Evolutionary conservation across 2,797 vertebrate genomes (phyloP).

Genomic region (Acomys russatus): DNA sequence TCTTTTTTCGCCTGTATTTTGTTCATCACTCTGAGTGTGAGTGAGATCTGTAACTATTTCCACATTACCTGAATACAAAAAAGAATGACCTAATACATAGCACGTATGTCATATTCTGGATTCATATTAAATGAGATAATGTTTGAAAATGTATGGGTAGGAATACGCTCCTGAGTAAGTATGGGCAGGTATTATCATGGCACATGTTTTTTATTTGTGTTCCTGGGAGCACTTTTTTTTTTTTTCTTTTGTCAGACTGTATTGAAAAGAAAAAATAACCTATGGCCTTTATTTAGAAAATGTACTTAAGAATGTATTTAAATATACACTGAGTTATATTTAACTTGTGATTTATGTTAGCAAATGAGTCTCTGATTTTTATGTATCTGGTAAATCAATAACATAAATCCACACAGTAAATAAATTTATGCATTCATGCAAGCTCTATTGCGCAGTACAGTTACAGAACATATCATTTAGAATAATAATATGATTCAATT

Average conservation of each 20-base stretch:
- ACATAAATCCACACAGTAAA: slow-evolving; percentile 20
- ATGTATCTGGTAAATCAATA: slow-evolving; percentile 20
- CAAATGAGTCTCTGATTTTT: background rate
- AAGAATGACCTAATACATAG: background rate
- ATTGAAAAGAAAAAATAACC: background rate
- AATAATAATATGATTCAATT: slow-evolving; percentile 27
- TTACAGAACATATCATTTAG: slow-evolving; percentile 20
- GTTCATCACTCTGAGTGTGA: background rate
- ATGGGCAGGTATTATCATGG: background rate
- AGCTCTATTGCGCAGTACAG: background rate
- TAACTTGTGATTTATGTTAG: slow-evolving; percentile 7
- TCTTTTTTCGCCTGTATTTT: background rate
- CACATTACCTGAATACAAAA: background rate
- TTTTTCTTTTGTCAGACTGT: slow-evolving; percentile 1
- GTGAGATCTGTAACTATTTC: background rate
- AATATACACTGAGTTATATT: background rate
- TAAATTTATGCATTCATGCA: slow-evolving; percentile 14
- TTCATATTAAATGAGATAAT: background rate
- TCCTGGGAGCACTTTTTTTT: background rate
- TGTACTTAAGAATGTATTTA: slow-evolving; percentile 8
- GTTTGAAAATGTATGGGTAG: background rate
- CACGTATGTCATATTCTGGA: background rate
- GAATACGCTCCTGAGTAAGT: background rate
- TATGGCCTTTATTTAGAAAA: slow-evolving; percentile 5
- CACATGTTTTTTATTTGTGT: background rate